A percentile compares a stretch with the other conserved stretches of the same genome.
phyloP scores from a whole-genome alignment of 2,113 vertebrate species.

The Panthera leo region DNA sequence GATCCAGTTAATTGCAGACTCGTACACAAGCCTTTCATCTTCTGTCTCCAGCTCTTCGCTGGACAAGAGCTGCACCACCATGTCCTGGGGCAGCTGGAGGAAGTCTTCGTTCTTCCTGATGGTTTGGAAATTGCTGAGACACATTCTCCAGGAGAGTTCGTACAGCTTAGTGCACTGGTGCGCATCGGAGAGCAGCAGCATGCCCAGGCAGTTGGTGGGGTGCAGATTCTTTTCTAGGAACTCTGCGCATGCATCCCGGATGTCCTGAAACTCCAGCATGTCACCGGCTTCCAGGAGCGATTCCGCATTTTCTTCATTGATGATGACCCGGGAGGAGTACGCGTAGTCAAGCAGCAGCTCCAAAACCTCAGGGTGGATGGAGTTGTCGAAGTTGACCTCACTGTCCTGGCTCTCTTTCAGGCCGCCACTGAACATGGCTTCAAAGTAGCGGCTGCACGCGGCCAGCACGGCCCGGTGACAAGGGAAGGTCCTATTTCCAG shows the following conservation, averaged over 20 bases:
- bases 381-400: conserved; percentile 90
- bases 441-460: conserved; percentile 90
- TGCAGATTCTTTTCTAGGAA: conserved; percentile 90
- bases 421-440: conserved; percentile 90
- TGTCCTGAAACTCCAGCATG: conserved; percentile 91
- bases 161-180: conserved; percentile 90
- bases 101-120: conserved; percentile 90
- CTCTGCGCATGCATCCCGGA: conserved; percentile 90
- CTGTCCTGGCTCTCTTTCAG: conserved; percentile 90
- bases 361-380: conserved; percentile 89
- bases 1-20: conserved; percentile 89
- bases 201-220: conserved; percentile 89
- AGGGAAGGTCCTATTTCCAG: conserved; percentile 88
- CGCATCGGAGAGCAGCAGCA: conserved; percentile 88
- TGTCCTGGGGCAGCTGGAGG: conserved; percentile 89
- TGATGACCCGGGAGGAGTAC: conserved; percentile 89
- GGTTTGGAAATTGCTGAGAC: conserved; percentile 89
- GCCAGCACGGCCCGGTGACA: conserved; percentile 90
- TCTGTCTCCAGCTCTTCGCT: conserved; percentile 90
- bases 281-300: conserved; percentile 88
- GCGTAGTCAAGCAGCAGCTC: conserved; percentile 90
- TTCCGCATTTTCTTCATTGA: conserved; percentile 90
- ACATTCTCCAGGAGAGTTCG: conserved; percentile 90
- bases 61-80: conserved; percentile 89
- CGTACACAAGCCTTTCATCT: conserved; percentile 89